Evolutionary conservation across 2,797 vertebrate species (phyloP).

Genomic region (Sebastes kiyomatsui): DNA sequence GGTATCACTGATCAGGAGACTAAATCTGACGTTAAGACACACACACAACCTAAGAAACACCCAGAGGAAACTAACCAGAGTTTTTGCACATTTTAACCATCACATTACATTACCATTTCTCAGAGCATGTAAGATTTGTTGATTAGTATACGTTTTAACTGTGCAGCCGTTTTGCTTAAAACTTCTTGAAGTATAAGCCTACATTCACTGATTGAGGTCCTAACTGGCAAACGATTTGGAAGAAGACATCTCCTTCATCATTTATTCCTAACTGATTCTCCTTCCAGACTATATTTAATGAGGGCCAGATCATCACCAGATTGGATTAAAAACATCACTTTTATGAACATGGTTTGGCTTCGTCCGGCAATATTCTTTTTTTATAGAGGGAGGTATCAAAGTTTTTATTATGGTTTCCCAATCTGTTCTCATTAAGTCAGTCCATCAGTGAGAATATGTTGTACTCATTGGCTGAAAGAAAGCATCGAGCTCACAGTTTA

Average conservation of each 20-base stretch:
- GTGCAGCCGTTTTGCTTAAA: not conserved
- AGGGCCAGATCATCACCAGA: not conserved
- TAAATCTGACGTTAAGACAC: constrained; percentile 11
- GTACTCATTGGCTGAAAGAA: not conserved
- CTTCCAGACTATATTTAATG: not conserved
- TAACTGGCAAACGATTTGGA: not conserved
- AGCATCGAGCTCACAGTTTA: not conserved
- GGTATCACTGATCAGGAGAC: not conserved
- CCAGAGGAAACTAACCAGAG: not conserved
- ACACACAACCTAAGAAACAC: not conserved
- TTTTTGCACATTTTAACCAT: constrained; percentile 5
- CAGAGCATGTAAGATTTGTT: not conserved
- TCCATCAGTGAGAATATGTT: not conserved
- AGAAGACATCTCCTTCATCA: not conserved
- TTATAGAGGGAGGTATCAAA: not conserved
- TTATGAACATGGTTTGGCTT: not conserved
- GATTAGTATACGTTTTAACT: not conserved
- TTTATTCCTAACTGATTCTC: not conserved
- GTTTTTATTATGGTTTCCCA: not conserved
- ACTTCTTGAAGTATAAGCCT: not conserved
- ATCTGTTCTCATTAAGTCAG: not conserved
- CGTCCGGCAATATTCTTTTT: not conserved
- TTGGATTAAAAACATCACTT: not conserved
- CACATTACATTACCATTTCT: not conserved
- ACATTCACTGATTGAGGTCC: not conserved